A percentile compares a stretch with the other conserved stretches of the same genome.
Evolutionary conservation across 1,140 invertebrate genomes (phyloP).

Genomic region (Euglossa dilemma): DNA sequence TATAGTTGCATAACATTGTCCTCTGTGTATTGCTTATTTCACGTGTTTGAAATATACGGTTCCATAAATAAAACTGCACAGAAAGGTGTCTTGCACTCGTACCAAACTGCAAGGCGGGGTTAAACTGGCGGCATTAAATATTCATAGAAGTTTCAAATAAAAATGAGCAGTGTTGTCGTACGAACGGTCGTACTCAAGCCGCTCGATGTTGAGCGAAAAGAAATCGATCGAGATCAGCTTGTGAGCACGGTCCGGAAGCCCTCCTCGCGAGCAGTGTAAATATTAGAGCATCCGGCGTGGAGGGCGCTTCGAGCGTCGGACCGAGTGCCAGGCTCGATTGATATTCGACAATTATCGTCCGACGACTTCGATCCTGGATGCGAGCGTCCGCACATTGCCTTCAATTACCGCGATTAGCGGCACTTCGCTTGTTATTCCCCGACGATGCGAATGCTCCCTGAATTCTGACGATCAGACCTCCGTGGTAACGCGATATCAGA

Average conservation of each 20-base stretch:
- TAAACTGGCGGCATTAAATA: background rate
- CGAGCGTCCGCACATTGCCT: background rate
- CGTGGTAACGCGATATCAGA: background rate
- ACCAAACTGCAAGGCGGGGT: background rate
- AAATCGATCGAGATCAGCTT: background rate
- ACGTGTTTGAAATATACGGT: no score
- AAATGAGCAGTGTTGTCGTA: background rate
- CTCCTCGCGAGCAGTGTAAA: constrained; percentile 25
- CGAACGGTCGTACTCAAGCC: background rate
- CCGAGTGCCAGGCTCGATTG: background rate
- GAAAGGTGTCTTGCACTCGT: no score
- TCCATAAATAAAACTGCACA: no score
- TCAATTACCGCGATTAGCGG: constrained; percentile 41
- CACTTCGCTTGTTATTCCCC: constrained; percentile 1
- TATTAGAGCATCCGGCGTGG: constrained; percentile 26
- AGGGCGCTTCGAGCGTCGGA: background rate
- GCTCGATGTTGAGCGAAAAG: background rate
- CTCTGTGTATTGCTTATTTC: no score
- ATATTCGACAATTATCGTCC: constrained; percentile 39
- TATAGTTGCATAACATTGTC: no score
- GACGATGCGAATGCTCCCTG: background rate
- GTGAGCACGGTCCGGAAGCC: background rate
- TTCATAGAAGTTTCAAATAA: background rate
- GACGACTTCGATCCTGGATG: constrained; percentile 23
- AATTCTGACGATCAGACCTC: background rate